These are phyloP conservation scores for Stomatorhinus walkeri DNA, from an alignment of 2,797 vertebrate genomes.

Conservation along the genomic window DNA sequence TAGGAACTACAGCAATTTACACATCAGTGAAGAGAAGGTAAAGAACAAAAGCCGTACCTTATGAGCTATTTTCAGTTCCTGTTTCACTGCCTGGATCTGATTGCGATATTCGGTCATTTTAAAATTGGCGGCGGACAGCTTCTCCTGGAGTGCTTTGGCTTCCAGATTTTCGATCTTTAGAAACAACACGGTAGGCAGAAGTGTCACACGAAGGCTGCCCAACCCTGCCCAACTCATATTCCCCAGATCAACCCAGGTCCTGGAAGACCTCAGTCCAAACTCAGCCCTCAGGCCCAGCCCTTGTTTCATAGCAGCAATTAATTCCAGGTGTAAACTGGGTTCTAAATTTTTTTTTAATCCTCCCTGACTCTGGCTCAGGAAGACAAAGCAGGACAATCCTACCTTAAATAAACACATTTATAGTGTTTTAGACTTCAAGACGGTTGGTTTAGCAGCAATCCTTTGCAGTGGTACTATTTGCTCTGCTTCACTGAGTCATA, in stretches of 20 bases:
- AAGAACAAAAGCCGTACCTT: conserved; percentile 64
- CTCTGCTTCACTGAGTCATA: background rate
- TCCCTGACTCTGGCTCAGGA: background rate
- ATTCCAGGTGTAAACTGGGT: background rate
- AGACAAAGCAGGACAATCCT: background rate
- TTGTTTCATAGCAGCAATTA: background rate
- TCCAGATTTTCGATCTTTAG: conserved; percentile 55
- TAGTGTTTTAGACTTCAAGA: background rate
- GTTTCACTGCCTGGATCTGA: conserved; percentile 74
- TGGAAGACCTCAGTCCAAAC: background rate
- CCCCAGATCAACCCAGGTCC: background rate
- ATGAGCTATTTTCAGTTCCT: conserved; percentile 82
- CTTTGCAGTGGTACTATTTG: background rate
- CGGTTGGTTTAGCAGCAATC: too few species aligned
- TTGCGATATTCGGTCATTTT: conserved; percentile 82
- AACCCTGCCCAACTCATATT: background rate
- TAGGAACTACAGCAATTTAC: background rate
- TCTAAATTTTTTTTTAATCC: background rate
- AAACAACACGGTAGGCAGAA: background rate
- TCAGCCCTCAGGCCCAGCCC: background rate
- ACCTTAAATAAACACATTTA: background rate
- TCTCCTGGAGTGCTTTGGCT: conserved; percentile 77
- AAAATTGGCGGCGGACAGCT: conserved; percentile 66
- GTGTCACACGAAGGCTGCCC: background rate
- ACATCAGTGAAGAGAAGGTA: background rate